Percentiles rank a stretch among this genome's conserved stretches.
phyloP scores from a whole-genome alignment of 2,797 vertebrate species.

The Neosalanx taihuensis region DNA sequence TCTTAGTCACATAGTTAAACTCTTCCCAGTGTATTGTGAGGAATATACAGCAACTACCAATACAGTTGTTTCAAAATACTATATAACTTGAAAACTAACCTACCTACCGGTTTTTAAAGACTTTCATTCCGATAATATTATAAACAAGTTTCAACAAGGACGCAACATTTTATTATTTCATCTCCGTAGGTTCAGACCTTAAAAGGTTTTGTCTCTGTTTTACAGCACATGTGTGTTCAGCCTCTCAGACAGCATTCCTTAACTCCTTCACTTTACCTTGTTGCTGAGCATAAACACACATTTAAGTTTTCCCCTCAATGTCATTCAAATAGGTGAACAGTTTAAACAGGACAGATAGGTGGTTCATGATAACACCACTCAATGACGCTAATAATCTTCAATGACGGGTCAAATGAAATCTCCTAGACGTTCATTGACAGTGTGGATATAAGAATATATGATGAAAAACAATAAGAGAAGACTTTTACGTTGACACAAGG shows the following conservation, averaged over 20 bases:
- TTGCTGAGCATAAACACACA: background rate
- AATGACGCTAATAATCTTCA: conserved; percentile 67
- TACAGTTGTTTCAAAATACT: too few species aligned
- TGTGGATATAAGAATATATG: conserved; percentile 73
- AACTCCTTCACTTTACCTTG: background rate
- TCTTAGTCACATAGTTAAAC: background rate
- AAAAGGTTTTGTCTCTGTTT: too few species aligned
- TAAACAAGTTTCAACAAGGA: too few species aligned
- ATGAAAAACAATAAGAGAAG: conserved; percentile 73
- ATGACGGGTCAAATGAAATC: conserved; percentile 67
- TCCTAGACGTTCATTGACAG: conserved; percentile 65
- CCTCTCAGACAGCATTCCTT: background rate
- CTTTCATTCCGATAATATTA: too few species aligned
- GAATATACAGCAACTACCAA: too few species aligned
- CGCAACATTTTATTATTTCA: too few species aligned
- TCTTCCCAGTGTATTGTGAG: too few species aligned
- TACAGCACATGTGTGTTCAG: too few species aligned
- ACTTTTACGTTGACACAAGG: conserved; percentile 70
- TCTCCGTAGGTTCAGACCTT: too few species aligned
- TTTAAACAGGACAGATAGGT: conserved; percentile 50
- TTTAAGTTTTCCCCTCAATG: conserved; percentile 34
- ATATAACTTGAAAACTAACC: too few species aligned
- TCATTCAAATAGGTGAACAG: conserved; percentile 56
- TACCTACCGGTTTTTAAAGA: too few species aligned
- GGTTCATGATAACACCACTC: conserved; percentile 58